phyloP scores from a whole-genome alignment of 2,113 vertebrate genomes.

The Corythaeola cristata region DNA sequence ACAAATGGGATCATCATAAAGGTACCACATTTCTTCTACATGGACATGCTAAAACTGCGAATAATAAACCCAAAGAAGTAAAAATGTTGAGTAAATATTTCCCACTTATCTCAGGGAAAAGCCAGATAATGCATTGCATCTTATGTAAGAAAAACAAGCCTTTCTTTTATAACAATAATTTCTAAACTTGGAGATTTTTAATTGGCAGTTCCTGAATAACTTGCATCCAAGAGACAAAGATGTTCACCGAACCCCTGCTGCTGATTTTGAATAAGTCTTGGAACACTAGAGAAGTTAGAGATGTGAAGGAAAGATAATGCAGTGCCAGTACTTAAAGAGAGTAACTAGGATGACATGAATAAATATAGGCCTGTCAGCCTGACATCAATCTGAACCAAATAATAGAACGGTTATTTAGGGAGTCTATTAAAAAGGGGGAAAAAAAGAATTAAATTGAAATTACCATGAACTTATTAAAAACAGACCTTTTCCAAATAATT shows the following conservation, averaged over 20 bases:
- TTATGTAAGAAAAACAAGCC: slow-evolving; percentile 13
- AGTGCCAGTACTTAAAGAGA: slow-evolving; percentile 37
- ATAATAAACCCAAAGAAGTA: background rate
- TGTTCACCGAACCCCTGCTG: slow-evolving; percentile 21
- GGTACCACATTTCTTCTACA: background rate
- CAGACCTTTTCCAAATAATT: background rate
- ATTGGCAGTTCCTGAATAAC: slow-evolving; percentile 32
- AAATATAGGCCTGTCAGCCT: slow-evolving; percentile 30
- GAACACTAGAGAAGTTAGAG: slow-evolving; percentile 27
- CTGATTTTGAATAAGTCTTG: slow-evolving; percentile 41
- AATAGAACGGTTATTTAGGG: background rate
- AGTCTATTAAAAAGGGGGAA: background rate
- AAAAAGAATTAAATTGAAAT: slow-evolving; percentile 13
- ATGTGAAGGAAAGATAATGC: slow-evolving; percentile 45
- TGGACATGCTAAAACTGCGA: background rate
- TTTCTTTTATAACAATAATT: slow-evolving; percentile 19
- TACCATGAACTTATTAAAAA: background rate
- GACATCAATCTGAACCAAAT: slow-evolving; percentile 17
- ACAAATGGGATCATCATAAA: background rate
- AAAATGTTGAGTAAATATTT: slow-evolving; percentile 13
- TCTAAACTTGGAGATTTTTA: slow-evolving; percentile 44
- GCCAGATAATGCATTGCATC: background rate
- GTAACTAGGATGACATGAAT: slow-evolving; percentile 22
- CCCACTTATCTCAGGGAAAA: background rate
- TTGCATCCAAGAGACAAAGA: slow-evolving; percentile 41